phyloP scores from a whole-genome alignment of 2,113 vertebrate genomes.

The Catagonus wagneri region DNA sequence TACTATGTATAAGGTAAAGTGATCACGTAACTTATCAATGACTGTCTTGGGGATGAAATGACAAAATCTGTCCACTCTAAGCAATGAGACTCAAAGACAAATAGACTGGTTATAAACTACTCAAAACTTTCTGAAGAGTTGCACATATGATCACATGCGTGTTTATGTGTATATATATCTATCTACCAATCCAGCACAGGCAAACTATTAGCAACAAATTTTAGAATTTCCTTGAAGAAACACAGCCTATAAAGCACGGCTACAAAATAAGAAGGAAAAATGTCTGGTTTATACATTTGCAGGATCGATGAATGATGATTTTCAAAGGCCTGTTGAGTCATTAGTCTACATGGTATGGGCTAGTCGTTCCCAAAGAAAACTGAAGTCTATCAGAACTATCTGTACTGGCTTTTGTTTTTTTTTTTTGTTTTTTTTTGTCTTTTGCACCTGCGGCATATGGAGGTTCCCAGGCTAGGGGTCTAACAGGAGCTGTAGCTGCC shows the following conservation, averaged over 20 bases:
- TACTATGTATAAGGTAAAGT: not conserved
- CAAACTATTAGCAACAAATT: not conserved
- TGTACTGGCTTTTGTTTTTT: not conserved
- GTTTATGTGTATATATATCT: not conserved
- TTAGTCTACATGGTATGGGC: not conserved
- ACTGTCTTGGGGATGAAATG: not conserved
- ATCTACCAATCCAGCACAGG: not conserved
- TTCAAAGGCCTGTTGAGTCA: not conserved
- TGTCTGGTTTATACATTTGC: not conserved
- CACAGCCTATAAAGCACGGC: not conserved
- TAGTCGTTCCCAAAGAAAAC: slow-evolving; percentile 28
- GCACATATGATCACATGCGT: not conserved
- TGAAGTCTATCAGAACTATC: slow-evolving; percentile 18
- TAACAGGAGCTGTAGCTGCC: no score
- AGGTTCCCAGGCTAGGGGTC: no score
- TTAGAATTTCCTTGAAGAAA: not conserved
- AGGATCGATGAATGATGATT: slow-evolving; percentile 4
- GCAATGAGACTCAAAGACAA: slow-evolving; percentile 8
- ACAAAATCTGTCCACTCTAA: not conserved
- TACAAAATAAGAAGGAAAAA: not conserved
- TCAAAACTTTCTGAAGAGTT: not conserved
- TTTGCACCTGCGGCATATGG: no score
- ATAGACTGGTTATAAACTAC: not conserved
- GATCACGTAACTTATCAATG: not conserved
- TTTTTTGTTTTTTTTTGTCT: no score